Evolutionary conservation across 2,113 vertebrate species (phyloP), one percentile per base, ranked within the genome.

Genomic region (Gnathonemus longibarbis): DNA sequence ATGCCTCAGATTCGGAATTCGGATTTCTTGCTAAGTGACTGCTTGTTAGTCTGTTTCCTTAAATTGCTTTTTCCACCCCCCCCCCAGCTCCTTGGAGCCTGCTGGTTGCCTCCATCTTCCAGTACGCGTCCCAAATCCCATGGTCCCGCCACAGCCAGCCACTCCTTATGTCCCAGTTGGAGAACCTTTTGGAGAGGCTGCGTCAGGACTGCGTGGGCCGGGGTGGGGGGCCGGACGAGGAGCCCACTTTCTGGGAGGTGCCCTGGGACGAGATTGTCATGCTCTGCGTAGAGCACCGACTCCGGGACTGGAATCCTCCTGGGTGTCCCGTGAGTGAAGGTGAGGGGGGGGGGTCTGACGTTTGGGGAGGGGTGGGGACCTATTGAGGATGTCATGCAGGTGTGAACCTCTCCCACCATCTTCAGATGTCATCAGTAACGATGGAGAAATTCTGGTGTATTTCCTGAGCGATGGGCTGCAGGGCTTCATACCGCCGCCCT

Each of bases 221-320:
- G 92, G 3, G 21, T 3, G 39, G 15, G 17, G 91, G 35, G 35
- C 35, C 83, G 0, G 85, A 87, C 1, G 1, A 50, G 0, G 21
- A 35, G 46, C 95, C 96, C 1, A 93, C 94, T 0, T 96, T 95
- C 27, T 88, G 93, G 0, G 94, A 94, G 52, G 95, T 99, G 74
- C 98, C 98, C 0, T 99, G 98, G 98, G 97, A 97, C 3, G 96
- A 96, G 1, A 88, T 98, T 56, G 91, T 99, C 31, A 88, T 94
- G 77, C 93, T 97, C 31, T 99, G 98, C 74, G 96, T 99, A 21
- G 97, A 98, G 92, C 98, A 99, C 94, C 98, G 96, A 88, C 94
- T 99, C 91, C 97, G 96, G 90, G 98, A 98, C 94, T 99, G 98
- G 97, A 94, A 92, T 3, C 93, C 96, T 2, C 96, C 96, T 0